Evolutionary conservation across 1,140 invertebrate species (phyloP).

Genomic region (Venturia canescens): DNA sequence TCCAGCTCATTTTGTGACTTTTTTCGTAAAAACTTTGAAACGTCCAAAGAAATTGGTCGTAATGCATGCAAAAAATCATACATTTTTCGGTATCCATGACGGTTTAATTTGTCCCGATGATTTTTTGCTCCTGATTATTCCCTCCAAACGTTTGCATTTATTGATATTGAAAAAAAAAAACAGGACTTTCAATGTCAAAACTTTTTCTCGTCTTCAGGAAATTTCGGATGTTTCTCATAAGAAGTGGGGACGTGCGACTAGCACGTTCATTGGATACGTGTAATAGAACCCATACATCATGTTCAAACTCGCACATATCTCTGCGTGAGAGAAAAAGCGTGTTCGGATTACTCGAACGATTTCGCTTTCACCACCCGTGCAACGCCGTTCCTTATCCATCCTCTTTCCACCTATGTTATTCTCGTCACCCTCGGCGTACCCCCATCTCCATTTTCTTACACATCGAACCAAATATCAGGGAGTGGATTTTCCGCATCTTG

Average conservation of each 20-base stretch:
- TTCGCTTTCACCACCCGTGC: slow-evolving; percentile 40
- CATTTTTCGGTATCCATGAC: too few relatives aligned
- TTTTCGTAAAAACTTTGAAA: too few relatives aligned
- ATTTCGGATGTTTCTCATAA: background rate
- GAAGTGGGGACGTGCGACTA: background rate
- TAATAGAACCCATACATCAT: background rate
- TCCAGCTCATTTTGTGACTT: too few relatives aligned
- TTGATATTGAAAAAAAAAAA: too few relatives aligned
- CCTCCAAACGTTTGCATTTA: too few relatives aligned
- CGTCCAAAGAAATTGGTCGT: too few relatives aligned
- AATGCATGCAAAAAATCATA: too few relatives aligned
- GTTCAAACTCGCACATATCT: slow-evolving; percentile 19
- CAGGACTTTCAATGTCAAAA: background rate
- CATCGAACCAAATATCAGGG: slow-evolving; percentile 19
- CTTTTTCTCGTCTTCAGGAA: background rate
- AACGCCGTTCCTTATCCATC: slow-evolving; percentile 31
- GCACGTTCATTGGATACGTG: background rate
- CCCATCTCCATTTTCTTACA: background rate
- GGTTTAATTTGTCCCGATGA: too few relatives aligned
- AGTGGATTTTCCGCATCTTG: slow-evolving; percentile 39
- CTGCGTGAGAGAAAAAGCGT: slow-evolving; percentile 36
- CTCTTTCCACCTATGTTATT: slow-evolving; percentile 28
- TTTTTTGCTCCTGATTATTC: too few relatives aligned
- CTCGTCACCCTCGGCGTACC: slow-evolving; percentile 36
- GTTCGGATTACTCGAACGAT: slow-evolving; percentile 52